Base-by-base conservation (phyloP, 2,797 vertebrate genomes). In the Caiman crocodilus region DNA sequence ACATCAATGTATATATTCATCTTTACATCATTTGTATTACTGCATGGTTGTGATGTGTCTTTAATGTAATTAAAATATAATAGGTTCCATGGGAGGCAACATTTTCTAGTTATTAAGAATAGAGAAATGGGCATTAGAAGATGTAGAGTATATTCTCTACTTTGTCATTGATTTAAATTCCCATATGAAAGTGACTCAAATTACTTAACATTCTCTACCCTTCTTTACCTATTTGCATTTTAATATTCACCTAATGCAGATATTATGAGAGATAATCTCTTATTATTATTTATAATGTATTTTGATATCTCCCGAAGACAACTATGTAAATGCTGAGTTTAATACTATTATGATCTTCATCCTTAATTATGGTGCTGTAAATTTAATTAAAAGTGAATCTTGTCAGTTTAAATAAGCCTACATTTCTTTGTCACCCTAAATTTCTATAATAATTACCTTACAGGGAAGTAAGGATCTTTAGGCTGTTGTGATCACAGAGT, bases 1-100 rank as follows among this genome's bases (percentile, higher is more conserved):
- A 58, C 90, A 91, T 90, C 63, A 9, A 4, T 92, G 32, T 86
- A 80, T 94, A 60, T 88, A 57, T 94, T 93, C 93, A 92, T 95
- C 15, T 64, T 75, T 94, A 60, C 93, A 79, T 95, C 89, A 76
- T 92, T 90, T 93, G 35, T 4, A 2, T 97, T 88, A 30, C 64
- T 91, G 85, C 82, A 95, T 95, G 63, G 35, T 18, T 96, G 90
- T 79, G 91, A 18, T 90, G 79, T 42, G 87, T 84, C 67, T 64
- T 92, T 76, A 4, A 77, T 76, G 32, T 87, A 80, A 92, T 73
- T 93, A 90, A 90, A 77, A 65, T 59, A 61, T 42, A 79, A 63
- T 71, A 57, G 2, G 67, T 82, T 76, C 12, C 76, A 5, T 21
- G 65, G 56, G 50, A 6, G 58, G 26, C 60, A 23, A 0, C 85